Conservation (phyloP, 2,797 vertebrate genomes). For the Notamacropus eugenii region DNA sequence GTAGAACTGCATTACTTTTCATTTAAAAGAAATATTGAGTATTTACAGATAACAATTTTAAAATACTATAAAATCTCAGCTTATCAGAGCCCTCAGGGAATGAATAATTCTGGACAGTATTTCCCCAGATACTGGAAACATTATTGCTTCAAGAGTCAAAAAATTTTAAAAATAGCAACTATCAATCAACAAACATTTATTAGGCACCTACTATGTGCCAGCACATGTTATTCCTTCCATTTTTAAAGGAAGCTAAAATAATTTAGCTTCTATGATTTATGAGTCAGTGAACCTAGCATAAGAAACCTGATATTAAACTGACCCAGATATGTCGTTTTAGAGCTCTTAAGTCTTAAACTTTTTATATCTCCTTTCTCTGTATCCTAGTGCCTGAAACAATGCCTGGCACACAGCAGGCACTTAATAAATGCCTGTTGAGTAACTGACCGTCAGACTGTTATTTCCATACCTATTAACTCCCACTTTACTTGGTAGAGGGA, state of each 20-base stretch:
- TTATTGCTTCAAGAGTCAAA: neutral
- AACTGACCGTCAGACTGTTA: neutral
- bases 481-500: neutral
- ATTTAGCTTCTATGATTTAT: neutral
- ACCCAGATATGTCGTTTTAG: neutral
- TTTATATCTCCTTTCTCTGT: neutral
- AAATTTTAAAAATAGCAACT: neutral
- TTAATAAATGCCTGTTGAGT: neutral
- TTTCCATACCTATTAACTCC: neutral
- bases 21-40: neutral
- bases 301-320: neutral
- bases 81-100: neutral
- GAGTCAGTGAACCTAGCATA: neutral
- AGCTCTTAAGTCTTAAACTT: neutral
- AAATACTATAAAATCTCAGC: neutral
- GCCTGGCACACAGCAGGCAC: neutral
- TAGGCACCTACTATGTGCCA: neutral
- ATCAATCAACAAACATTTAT: neutral
- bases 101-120: neutral
- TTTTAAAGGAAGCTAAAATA: neutral
- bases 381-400: neutral
- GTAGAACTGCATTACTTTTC: neutral
- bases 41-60: neutral
- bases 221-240: neutral
- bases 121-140: neutral